These are phyloP conservation scores for Drosophila picticornis DNA, from an alignment of 2,888 invertebrate genomes.

Conservation along the genomic window DNA sequence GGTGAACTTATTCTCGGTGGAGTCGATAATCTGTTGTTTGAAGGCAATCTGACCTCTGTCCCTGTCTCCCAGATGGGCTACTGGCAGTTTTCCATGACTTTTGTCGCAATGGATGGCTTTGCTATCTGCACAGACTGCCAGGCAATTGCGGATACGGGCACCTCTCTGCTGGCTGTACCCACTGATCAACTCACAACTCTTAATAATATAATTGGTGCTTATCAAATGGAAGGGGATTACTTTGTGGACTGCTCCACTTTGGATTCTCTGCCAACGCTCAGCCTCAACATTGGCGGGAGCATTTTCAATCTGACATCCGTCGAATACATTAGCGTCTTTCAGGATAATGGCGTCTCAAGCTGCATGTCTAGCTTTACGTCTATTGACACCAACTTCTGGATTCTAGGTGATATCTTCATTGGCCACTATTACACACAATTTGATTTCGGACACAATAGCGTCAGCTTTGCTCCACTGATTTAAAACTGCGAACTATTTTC, in stretches of 20 bases:
- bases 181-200: constrained; percentile 89
- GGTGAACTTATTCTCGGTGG: constrained; percentile 97
- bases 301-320: constrained; percentile 90
- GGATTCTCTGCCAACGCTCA: constrained; percentile 90
- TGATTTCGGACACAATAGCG: constrained; percentile 92
- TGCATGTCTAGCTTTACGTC: constrained; percentile 96
- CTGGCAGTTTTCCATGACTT: constrained; percentile 98
- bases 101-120: constrained; percentile 86
- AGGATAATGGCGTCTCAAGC: constrained; percentile 86
- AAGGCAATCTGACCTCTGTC: constrained; percentile 88
- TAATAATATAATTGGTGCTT: constrained; percentile 92
- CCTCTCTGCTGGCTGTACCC: constrained; percentile 95
- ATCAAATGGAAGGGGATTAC: constrained; percentile 80
- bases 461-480: constrained; percentile 92
- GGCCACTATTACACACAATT: constrained; percentile 97
- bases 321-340: constrained; percentile 89
- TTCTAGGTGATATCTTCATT: constrained; percentile 98
- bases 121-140: constrained; percentile 91
- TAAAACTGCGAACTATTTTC: constrained; percentile 7
- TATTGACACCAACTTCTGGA: constrained; percentile 93
- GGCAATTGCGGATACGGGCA: constrained; percentile 98
- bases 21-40: constrained; percentile 94
- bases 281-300: constrained; percentile 90
- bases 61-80: constrained; percentile 93
- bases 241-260: constrained; percentile 92